phyloP scores from a whole-genome alignment of 2,888 invertebrate species.

The Tortricodes alternella region DNA sequence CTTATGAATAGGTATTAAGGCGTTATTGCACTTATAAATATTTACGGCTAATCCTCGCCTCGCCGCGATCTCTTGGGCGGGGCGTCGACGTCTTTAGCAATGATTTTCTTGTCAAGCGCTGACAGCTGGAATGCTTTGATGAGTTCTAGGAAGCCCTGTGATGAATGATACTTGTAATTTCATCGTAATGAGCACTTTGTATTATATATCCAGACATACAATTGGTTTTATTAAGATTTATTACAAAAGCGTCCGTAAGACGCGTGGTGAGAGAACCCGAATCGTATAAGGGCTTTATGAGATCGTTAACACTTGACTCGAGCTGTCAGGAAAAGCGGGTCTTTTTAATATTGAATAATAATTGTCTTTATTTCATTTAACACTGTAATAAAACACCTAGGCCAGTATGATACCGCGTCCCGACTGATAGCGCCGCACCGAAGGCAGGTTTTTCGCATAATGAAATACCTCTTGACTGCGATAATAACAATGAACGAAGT shows the following conservation, averaged over 20 bases:
- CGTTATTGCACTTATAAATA: slow-evolving; percentile 80
- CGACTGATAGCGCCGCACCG: no score
- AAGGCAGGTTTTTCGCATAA: no score
- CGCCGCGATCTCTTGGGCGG: slow-evolving; percentile 58
- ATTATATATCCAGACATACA: slow-evolving; percentile 40
- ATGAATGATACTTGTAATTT: slow-evolving; percentile 62
- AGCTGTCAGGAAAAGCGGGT: no score
- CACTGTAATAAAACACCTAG: no score
- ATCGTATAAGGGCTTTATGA: slow-evolving; percentile 6
- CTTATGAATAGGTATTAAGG: slow-evolving; percentile 81
- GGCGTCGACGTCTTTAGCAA: slow-evolving; percentile 46
- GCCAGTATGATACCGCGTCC: no score
- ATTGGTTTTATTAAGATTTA: slow-evolving; percentile 43
- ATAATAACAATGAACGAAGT: no score
- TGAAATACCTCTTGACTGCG: no score
- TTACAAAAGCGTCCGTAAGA: background rate
- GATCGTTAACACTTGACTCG: background rate
- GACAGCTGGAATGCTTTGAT: slow-evolving; percentile 60
- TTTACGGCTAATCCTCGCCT: slow-evolving; percentile 60
- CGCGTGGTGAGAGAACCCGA: background rate
- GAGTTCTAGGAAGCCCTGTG: slow-evolving; percentile 56
- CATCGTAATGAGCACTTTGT: slow-evolving; percentile 64
- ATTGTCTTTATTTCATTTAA: no score
- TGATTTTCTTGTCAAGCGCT: slow-evolving; percentile 68
- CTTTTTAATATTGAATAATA: no score